phyloP scores from a whole-genome alignment of 2,888 invertebrate genomes.

The Periphyllus acericola region DNA sequence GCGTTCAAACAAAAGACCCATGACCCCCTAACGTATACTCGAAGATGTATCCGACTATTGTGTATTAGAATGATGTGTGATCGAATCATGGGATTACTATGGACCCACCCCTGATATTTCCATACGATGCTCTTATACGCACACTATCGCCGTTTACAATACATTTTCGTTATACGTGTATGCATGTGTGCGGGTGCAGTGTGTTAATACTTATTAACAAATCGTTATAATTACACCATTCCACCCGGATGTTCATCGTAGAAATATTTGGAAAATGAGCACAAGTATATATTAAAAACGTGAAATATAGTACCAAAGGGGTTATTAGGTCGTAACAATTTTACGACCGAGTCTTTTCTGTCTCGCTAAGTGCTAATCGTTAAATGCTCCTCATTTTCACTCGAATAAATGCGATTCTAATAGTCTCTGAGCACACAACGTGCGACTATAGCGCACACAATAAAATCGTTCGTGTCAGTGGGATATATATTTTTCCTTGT shows the following conservation, averaged over 20 bases:
- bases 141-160: no score
- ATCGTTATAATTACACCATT: neutral
- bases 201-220: neutral
- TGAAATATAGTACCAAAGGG: conserved; percentile 28
- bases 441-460: neutral
- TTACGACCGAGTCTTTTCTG: conserved; percentile 34
- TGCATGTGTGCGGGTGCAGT: no score
- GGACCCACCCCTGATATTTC: no score
- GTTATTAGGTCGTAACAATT: conserved; percentile 41
- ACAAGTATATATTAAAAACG: conserved; percentile 9
- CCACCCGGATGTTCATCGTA: neutral
- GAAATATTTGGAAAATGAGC: neutral
- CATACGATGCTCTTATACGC: no score
- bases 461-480: conserved; percentile 14
- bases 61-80: no score
- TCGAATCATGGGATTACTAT: no score
- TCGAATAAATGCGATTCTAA: conserved; percentile 48
- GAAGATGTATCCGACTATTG: no score
- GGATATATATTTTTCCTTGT: conserved; percentile 45
- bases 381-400: conserved; percentile 43
- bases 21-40: no score
- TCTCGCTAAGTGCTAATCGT: conserved; percentile 43
- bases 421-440: conserved; percentile 36
- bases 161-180: no score
- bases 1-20: no score